Evolutionary conservation across 2,113 vertebrate species (phyloP), one percentile per base, ranked within the genome.

Genomic region (Lagopus leucura): DNA sequence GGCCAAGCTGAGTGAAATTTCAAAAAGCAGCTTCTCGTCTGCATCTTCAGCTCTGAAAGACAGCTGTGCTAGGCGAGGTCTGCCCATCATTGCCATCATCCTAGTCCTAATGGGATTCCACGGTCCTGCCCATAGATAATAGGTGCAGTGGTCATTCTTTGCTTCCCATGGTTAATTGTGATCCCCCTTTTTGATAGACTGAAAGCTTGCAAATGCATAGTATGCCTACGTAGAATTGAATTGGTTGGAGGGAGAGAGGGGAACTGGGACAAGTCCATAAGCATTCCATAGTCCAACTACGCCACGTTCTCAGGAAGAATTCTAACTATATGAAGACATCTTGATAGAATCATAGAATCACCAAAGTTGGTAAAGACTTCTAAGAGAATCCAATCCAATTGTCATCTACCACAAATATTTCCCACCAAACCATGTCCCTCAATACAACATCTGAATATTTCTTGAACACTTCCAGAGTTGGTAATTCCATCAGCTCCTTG

Each of bases 1-100:
- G 90, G 90, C 82, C 90, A 96, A 93, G 57, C 47, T 58, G 36
- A 95, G 6, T 13, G 63, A 81, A 90, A 84, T 88, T 79, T 90
- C 86, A 92, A 65, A 95, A 91, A 88, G 43, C 67, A 91, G 64
- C n/a, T 82, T 82, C 60, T 72, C 47, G 86, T 86, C 47, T 25
- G 10, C 50, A 36, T 77, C 79, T 89, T 89, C 42, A 91, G 47
- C 47, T 21, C 73, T 70, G 73, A 92, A 97, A 78, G 36, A 75
- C 30, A 86, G 50, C 63, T 75, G 36, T 40, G 88, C 13, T 19
- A 21, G 42, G 25, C 0, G 0, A 83, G 43, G 42, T 54, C n/a
- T 84, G 57, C 11, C 28, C 47, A 32, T 86, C 43, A 40, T 7
- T 71, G 40, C 0, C 5, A 45, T 88, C 48, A 65, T 54, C 77